Conservation (phyloP, 1,140 invertebrate species). For the Saxidomus purpurata region DNA sequence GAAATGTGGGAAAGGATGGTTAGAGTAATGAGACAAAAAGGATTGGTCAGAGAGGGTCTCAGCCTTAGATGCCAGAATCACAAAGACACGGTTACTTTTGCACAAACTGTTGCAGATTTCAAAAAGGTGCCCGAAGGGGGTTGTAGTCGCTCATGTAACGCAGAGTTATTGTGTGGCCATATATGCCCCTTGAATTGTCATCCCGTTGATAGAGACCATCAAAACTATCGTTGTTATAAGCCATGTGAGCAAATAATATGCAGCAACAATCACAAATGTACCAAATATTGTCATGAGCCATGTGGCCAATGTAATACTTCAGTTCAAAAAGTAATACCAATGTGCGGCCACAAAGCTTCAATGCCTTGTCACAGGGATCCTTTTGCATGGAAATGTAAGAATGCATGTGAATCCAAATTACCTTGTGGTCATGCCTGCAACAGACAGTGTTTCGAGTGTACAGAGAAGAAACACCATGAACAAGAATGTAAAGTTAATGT, state of each 20-base stretch:
- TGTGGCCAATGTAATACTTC: slow-evolving; percentile 72
- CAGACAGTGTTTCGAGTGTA: slow-evolving; percentile 89
- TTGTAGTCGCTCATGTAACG: slow-evolving; percentile 80
- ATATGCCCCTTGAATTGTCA: slow-evolving; percentile 78
- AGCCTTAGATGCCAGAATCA: slow-evolving; percentile 86
- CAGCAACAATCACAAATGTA: slow-evolving; percentile 72
- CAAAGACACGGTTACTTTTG: slow-evolving; percentile 73
- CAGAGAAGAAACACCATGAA: slow-evolving; percentile 74
- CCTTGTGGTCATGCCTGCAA: slow-evolving; percentile 89
- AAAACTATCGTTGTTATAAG: slow-evolving; percentile 70
- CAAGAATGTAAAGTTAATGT: slow-evolving; percentile 14
- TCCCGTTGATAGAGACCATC: slow-evolving; percentile 71
- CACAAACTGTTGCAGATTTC: slow-evolving; percentile 80
- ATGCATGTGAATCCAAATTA: slow-evolving; percentile 47
- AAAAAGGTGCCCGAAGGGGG: slow-evolving; percentile 83
- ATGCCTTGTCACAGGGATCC: slow-evolving; percentile 70
- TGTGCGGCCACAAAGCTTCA: slow-evolving; percentile 58
- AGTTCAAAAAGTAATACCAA: slow-evolving; percentile 59
- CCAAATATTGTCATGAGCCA: slow-evolving; percentile 71
- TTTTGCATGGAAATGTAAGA: slow-evolving; percentile 36
- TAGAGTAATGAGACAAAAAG: slow-evolving; percentile 60
- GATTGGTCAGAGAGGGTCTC: slow-evolving; percentile 76
- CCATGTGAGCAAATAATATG: slow-evolving; percentile 74
- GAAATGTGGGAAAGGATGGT: slow-evolving; percentile 86
- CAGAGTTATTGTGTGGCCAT: slow-evolving; percentile 82